Evolutionary conservation across 1,140 invertebrate genomes (phyloP).

Genomic region (Heliconius melpomene): DNA sequence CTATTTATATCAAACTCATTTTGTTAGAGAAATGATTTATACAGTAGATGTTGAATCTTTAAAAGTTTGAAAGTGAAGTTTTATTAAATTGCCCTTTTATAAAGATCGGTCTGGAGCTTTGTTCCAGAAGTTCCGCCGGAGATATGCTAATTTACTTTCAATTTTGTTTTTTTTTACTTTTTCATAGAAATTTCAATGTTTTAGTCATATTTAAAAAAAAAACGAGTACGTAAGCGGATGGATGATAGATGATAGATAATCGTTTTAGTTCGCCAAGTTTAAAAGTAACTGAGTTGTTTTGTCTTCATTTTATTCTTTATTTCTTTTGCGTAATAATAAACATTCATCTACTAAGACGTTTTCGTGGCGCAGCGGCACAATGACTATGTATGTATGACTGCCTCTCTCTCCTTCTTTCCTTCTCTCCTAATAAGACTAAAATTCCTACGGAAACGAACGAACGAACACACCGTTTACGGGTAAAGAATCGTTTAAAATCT

Average conservation of each 20-base stretch:
- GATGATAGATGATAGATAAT: not conserved
- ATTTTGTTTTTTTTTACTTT: not conserved
- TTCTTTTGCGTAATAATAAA: no score
- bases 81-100: conserved; percentile 11
- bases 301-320: no score
- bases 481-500: no score
- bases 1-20: conserved; percentile 4
- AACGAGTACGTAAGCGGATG: not conserved
- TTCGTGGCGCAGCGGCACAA: not conserved
- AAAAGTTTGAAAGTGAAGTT: not conserved
- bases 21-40: not conserved
- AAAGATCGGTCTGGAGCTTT: conserved; percentile 2
- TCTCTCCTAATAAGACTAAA: no score
- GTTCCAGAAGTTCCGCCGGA: not conserved
- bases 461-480: no score
- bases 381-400: no score
- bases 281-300: no score
- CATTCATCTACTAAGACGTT: no score
- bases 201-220: not conserved
- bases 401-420: no score
- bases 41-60: not conserved
- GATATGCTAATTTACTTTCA: conserved; percentile 3
- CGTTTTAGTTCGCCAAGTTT: no score
- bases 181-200: not conserved
- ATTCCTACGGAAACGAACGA: no score